phyloP scores from a whole-genome alignment of 2,113 vertebrate genomes.

The Nyctibius bracteatus region DNA sequence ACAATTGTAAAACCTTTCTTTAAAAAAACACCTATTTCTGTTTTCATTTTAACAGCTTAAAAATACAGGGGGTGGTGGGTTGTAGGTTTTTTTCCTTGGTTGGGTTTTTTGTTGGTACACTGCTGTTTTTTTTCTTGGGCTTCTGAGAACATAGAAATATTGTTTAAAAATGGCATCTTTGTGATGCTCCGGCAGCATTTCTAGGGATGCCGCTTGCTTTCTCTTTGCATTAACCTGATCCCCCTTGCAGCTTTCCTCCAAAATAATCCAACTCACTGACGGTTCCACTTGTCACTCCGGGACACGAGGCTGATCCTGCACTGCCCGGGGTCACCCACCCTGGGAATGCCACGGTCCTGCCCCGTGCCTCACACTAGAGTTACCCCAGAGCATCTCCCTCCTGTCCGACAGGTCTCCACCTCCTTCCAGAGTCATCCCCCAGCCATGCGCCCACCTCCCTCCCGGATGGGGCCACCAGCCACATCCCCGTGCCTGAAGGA shows the following conservation, averaged over 20 bases:
- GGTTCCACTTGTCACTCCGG: accelerated
- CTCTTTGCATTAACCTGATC: background rate
- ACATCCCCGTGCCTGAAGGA: background rate
- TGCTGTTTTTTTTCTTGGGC: background rate
- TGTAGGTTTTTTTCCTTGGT: background rate
- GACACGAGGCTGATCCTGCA: background rate
- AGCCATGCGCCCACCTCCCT: background rate
- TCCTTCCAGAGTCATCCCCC: background rate
- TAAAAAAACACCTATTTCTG: background rate
- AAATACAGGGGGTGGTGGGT: background rate
- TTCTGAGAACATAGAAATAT: background rate
- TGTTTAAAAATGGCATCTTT: background rate
- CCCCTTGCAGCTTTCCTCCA: background rate
- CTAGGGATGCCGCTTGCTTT: background rate
- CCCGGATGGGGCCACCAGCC: background rate
- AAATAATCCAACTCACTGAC: background rate
- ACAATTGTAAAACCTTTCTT: background rate
- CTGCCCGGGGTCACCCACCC: background rate
- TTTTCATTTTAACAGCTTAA: background rate
- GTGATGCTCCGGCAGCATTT: background rate
- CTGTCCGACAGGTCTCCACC: background rate
- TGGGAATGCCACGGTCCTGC: accelerated
- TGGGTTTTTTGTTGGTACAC: background rate
- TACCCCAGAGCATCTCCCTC: background rate
- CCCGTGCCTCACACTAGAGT: accelerated